Evolutionary conservation across 2,888 invertebrate genomes (phyloP).

Genomic region (Galerucella nymphaeae): DNA sequence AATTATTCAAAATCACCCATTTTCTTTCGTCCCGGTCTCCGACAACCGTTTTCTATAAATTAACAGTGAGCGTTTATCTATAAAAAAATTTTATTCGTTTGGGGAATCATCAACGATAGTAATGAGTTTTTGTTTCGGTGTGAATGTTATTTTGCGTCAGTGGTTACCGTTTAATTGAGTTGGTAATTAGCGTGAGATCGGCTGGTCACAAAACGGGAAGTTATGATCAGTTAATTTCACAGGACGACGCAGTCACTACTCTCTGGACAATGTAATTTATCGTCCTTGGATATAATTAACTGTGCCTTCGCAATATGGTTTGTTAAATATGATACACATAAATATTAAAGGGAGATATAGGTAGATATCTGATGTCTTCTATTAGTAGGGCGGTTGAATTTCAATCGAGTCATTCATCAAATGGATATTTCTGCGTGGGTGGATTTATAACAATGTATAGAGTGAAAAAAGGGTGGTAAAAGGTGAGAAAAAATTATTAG

Average conservation of each 20-base stretch:
- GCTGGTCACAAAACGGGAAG: conserved; percentile 55
- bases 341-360: conserved; percentile 37
- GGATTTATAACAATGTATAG: no score
- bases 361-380: background rate
- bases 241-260: conserved; percentile 35
- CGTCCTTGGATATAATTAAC: conserved; percentile 55
- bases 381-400: background rate
- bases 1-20: no score
- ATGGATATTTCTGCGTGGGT: background rate
- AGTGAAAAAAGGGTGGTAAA: no score
- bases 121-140: conserved; percentile 40
- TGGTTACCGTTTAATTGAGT: conserved; percentile 45
- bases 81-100: no score
- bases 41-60: no score
- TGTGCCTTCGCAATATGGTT: conserved; percentile 44
- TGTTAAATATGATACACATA: conserved; percentile 48
- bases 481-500: no score
- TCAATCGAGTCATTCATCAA: background rate
- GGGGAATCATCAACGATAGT: no score
- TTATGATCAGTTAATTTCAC: conserved; percentile 60
- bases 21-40: no score
- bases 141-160: conserved; percentile 38
- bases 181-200: conserved; percentile 54
- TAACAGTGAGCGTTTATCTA: no score
- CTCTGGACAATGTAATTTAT: conserved; percentile 50